A percentile compares a stretch with the other conserved stretches of the same genome.
Evolutionary conservation across 1,140 invertebrate genomes (phyloP).

Genomic region (Hirudo medicinalis): DNA sequence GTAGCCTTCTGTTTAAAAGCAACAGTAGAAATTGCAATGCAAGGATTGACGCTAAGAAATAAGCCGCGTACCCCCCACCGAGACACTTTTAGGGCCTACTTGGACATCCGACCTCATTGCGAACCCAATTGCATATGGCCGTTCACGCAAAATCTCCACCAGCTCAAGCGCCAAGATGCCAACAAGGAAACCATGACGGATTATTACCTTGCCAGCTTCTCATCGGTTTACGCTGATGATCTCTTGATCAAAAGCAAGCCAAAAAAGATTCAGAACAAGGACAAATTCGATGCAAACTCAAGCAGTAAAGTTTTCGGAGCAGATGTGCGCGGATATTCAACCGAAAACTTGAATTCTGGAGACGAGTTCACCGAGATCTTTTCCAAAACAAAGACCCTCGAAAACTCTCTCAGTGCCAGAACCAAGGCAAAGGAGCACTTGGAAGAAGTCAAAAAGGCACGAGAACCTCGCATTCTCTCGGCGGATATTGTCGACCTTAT

Average conservation of each 20-base stretch:
- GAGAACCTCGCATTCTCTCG: background rate
- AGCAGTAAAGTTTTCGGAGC: background rate
- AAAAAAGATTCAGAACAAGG: background rate
- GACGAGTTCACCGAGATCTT: background rate
- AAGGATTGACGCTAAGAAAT: too few relatives aligned
- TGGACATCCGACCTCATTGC: background rate
- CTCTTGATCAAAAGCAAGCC: background rate
- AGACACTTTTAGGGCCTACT: background rate
- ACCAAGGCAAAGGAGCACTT: background rate
- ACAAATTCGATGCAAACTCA: background rate
- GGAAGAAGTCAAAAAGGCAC: background rate
- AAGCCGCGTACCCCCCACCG: background rate
- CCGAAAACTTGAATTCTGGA: background rate
- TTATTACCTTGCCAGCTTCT: background rate
- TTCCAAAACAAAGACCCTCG: background rate
- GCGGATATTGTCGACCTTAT: background rate
- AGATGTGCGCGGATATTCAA: background rate
- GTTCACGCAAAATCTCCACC: background rate
- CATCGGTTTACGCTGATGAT: background rate
- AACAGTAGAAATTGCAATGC: too few relatives aligned
- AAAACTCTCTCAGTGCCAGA: background rate
- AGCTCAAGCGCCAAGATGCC: conserved; percentile 1
- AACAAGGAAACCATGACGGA: conserved; percentile 5
- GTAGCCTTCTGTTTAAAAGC: too few relatives aligned
- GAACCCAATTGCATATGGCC: conserved; percentile 9